phyloP scores from a whole-genome alignment of 2,888 invertebrate genomes.

The Epirrhoe tristata region DNA sequence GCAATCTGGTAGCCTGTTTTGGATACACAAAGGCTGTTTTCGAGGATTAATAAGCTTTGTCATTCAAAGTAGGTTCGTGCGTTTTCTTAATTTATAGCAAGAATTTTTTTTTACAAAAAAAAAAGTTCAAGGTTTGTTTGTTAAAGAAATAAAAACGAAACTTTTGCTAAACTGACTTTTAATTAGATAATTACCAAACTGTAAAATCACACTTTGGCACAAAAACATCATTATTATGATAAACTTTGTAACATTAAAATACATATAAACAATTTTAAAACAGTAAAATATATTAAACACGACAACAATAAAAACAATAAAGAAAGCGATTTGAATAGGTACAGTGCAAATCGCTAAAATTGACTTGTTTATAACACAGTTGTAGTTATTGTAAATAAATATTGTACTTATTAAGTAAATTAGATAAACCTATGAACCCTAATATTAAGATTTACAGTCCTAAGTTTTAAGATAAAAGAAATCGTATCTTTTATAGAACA shows the following conservation, averaged over 20 bases:
- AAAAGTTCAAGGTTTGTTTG: slow-evolving; percentile 1
- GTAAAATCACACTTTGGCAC: slow-evolving; percentile 71
- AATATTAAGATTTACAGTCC: slow-evolving; percentile 33
- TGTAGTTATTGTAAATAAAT: slow-evolving; percentile 46
- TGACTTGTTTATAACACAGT: slow-evolving; percentile 57
- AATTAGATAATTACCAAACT: slow-evolving; percentile 64
- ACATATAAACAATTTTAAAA: slow-evolving; percentile 57
- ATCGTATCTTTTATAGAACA: slow-evolving; percentile 16
- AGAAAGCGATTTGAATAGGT: slow-evolving; percentile 46
- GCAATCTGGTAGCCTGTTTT: slow-evolving; percentile 30
- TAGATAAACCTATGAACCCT: slow-evolving; percentile 19
- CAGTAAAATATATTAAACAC: slow-evolving; percentile 59
- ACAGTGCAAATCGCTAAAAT: slow-evolving; percentile 61
- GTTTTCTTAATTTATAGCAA: neutral
- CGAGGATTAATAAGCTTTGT: slow-evolving; percentile 11
- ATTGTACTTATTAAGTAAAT: slow-evolving; percentile 18
- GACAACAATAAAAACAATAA: slow-evolving; percentile 48
- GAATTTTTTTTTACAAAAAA: slow-evolving; percentile 1
- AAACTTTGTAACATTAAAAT: slow-evolving; percentile 57
- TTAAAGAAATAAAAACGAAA: slow-evolving; percentile 15
- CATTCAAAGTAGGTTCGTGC: slow-evolving; percentile 4
- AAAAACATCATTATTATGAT: slow-evolving; percentile 58
- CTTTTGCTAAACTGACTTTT: slow-evolving; percentile 59
- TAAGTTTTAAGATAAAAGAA: slow-evolving; percentile 30
- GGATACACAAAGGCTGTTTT: slow-evolving; percentile 13